Evolutionary conservation across 2,113 vertebrate species (phyloP), one percentile per base, ranked within the genome.

Genomic region (Pseudopodoces humilis): DNA sequence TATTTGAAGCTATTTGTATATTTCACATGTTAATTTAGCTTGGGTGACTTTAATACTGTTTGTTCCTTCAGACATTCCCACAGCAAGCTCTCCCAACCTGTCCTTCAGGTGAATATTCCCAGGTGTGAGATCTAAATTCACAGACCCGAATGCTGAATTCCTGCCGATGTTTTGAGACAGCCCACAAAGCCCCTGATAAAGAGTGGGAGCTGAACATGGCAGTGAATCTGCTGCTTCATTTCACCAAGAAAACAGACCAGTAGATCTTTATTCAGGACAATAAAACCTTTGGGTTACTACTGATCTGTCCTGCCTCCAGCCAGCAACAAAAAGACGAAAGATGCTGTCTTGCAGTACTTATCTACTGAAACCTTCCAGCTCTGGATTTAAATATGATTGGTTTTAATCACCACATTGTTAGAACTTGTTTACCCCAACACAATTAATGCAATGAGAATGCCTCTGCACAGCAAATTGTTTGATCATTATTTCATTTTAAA

Each of bases 331-430:
- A 80, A 89, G 49, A 88, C 72, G 80, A 94, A 93, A 95, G 50
- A 62, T 13, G 1, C 28, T 75, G 59, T 81, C 76, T 93, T 14
- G 8, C 37, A 59, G 70, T 67, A 92, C 47, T 67, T 92, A 60
- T 27, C 56, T 70, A 24, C 64, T 41, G 82, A 92, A 91, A 56
- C 20, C 52, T 92, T 92, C n/a, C 53, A 80, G 44, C 68, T 75
- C 79, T 75, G 69, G 59, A 55, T 46, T 86, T 52, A 95, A 96
- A 95, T 31, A 86, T 13, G 86, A 52, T 83, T 1, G 0, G 13
- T 93, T 94, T 92, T 88, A 95, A 88, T 72, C 76, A 83, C 64
- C n/a, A 18, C 79, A 71, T 49, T 97, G 86, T 95, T 95, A 83
- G 86, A 93, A 96, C 95, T 95, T 95, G 92, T 90, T 96, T 85